Evolutionary conservation across 2,797 vertebrate genomes (phyloP).

Genomic region (Etheostoma perlongum): DNA sequence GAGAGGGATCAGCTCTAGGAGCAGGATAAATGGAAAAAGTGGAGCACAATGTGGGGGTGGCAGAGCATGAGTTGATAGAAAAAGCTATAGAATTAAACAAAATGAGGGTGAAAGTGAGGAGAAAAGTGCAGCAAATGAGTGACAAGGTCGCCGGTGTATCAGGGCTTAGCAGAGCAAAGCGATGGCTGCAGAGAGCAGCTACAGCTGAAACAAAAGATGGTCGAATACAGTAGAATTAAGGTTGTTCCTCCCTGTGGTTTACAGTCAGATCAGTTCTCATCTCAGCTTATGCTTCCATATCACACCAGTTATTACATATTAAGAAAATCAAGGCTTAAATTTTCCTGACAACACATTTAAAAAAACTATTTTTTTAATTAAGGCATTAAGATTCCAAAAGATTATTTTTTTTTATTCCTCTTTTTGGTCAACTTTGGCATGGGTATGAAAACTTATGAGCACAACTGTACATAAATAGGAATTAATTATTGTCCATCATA

Average conservation of each 20-base stretch:
- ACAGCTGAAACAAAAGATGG: conserved; percentile 18
- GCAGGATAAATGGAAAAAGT: conserved; percentile 60
- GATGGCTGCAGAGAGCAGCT: neutral
- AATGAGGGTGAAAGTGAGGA: conserved; percentile 59
- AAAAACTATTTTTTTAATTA: neutral
- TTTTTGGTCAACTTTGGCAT: too few relatives aligned
- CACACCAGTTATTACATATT: neutral
- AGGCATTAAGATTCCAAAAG: too few relatives aligned
- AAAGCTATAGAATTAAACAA: conserved; percentile 61
- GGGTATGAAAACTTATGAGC: too few relatives aligned
- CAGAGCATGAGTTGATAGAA: conserved; percentile 59
- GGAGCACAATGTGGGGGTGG: conserved; percentile 57
- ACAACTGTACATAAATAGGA: too few relatives aligned
- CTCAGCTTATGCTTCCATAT: neutral
- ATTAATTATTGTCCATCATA: too few relatives aligned
- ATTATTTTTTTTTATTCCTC: too few relatives aligned
- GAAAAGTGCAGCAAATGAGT: conserved; percentile 60
- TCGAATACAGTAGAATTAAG: neutral
- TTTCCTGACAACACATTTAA: neutral
- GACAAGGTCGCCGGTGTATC: conserved; percentile 44
- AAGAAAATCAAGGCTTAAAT: neutral
- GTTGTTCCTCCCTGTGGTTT: conserved; percentile 3
- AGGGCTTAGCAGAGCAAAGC: conserved; percentile 34
- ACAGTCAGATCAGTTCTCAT: conserved; percentile 3
- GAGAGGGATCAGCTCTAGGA: conserved; percentile 49